Evolutionary conservation across 1,140 invertebrate genomes (phyloP), one percentile per base, ranked within the genome.

Genomic region (Campoletis sonorensis): DNA sequence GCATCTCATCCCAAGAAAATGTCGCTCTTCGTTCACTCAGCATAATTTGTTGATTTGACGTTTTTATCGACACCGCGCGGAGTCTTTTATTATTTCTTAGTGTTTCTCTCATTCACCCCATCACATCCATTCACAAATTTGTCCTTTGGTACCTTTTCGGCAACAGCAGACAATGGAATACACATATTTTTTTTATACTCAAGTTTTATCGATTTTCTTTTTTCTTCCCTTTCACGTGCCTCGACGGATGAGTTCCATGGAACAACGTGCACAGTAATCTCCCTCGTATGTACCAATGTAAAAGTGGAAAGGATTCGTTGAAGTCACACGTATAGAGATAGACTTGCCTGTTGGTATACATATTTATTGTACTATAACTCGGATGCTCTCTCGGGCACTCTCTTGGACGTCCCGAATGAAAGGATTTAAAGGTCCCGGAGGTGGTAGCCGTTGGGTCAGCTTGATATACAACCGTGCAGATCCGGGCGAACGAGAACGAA

Each of bases 381-480:
- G 33, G 72, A 75, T 21, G 75, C 27, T 61, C 26, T 54, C 75
- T 37, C 27, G 75, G 72, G 49, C 40, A 23, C 45, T 21, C 72
- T 37, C 49, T 75, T 37, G 49, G 26, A 3, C 72, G 72, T 61
- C 75, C 75, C 30, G 75, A 27, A 64, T 54, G 75, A 77, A 67
- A 81, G 82, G 83, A 84, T 84, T 85, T 83, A 84, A 72, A 78
- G 81, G 80, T 83, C 83, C 81, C 80, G 82, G 76, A 79, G 80
- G 83, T 78, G 61, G 79, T 75, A 71, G 45, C 71, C 37, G 71
- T 51, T 21, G 76, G 76, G 58, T 64, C 58, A 78, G 37, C 76
- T 78, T 78, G 76, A 78, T 78, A 67, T 78, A 78, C 76, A 78
- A 78, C 76, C 76, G 30, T 37, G 58, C 76, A 45, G 76, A 78